Evolutionary conservation across 1,140 invertebrate genomes (phyloP), one percentile per base, ranked within the genome.

Genomic region (Ridgeia piscesae): DNA sequence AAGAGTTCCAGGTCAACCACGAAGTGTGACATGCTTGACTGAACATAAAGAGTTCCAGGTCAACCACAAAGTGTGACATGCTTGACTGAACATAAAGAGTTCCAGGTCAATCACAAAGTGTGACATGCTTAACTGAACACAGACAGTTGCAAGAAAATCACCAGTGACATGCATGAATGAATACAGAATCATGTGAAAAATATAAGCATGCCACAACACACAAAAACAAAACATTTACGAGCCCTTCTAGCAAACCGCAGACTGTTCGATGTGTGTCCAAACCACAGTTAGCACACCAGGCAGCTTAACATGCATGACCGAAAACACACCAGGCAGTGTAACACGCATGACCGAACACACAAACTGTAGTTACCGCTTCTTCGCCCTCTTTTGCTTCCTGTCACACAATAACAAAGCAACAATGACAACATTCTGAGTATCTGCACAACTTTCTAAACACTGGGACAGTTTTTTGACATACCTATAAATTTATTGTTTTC

Each of bases 371-470:
- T 77, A 77, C 93, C 1, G 91, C 93, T 17, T 94, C 94, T 9
- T 94, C 93, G 34, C 93, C 93, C 34, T 93, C 92, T 91, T 93
- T 93, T 48, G 89, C 89, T 77, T 93, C 92, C 58, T 77, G 58
- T 77, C 2, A 21, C 58, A 77, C 58, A 8, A 21, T 21, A 77
- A 77, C 58, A 77, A 77, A 0, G 58, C 27, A 77, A 21, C 58
- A 77, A 11, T 77, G 17, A 21, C 58, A 77, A 21, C 58, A 77
- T 4, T 14, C 17, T 77, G 27, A 14, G 58, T 21, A 9, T 27
- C 58, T 77, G 0, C 27, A 27, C 11, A 21, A 77, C 58, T 77
- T 27, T 17, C 58, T 31, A 77, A 0, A 17, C 27, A 27, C 27
- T 77, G 58, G 17, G 0, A 77, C 27, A 21, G 8, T 4, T 77